Conservation (phyloP, 1,140 invertebrate genomes). For the Lordiphosa collinella region DNA sequence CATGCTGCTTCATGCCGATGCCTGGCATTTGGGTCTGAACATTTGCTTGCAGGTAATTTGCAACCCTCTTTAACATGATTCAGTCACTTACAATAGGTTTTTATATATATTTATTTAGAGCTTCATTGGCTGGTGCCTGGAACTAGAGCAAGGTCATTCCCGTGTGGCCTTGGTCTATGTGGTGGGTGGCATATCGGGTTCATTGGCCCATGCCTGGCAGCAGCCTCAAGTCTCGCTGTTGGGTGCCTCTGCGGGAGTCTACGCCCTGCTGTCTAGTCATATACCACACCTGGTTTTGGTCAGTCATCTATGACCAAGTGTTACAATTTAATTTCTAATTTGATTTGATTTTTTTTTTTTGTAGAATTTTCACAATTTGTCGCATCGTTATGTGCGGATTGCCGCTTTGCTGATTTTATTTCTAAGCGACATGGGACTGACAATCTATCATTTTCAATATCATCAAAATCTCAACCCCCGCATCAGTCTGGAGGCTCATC, state of each 20-base stretch:
- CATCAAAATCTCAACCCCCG: constrained; percentile 80
- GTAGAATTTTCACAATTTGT: constrained; percentile 83
- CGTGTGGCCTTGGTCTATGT: constrained; percentile 86
- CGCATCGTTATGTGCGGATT: constrained; percentile 82
- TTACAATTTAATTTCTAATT: constrained; percentile 40
- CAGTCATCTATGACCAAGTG: constrained; percentile 77
- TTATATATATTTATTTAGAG: constrained; percentile 80
- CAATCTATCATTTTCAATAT: constrained; percentile 66
- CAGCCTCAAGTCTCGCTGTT: constrained; percentile 90
- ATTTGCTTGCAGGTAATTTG: constrained; percentile 81
- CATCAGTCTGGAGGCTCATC: constrained; percentile 89
- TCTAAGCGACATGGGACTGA: constrained; percentile 81
- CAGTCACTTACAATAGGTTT: background rate
- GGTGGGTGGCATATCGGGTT: constrained; percentile 85
- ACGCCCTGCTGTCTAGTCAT: constrained; percentile 94
- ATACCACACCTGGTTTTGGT: constrained; percentile 93
- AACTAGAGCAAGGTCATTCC: constrained; percentile 91
- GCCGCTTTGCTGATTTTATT: constrained; percentile 83
- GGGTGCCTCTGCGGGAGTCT: constrained; percentile 96
- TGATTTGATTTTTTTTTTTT: constrained; percentile 44
- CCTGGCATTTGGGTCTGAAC: constrained; percentile 83
- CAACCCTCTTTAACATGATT: background rate
- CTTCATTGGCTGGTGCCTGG: constrained; percentile 85
- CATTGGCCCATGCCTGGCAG: constrained; percentile 88
- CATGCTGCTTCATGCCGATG: constrained; percentile 90